These are phyloP conservation scores for Bovichtus diacanthus DNA, from an alignment of 2,797 vertebrate genomes.

Conservation along the genomic window DNA sequence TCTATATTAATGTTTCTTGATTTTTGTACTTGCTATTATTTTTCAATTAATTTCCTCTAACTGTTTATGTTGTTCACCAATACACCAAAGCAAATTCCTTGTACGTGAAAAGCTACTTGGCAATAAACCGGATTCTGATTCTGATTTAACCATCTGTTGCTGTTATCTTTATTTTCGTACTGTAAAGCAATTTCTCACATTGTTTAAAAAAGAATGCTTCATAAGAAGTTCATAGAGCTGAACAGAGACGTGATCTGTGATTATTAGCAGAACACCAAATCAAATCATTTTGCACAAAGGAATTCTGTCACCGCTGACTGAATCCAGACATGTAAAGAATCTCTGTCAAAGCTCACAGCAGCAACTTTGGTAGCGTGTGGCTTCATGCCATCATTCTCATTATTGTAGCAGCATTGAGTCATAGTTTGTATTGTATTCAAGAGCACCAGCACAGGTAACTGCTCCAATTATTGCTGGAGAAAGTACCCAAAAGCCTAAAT, in stretches of 20 bases:
- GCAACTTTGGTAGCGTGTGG: not conserved
- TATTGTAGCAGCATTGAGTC: not conserved
- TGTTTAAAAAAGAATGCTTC: conserved; percentile 1
- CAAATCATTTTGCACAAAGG: conserved; percentile 10
- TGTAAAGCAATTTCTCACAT: not conserved
- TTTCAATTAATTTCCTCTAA: no score
- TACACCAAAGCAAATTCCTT: no score
- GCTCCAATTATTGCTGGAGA: not conserved
- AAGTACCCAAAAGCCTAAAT: conserved; percentile 28
- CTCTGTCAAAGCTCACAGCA: conserved; percentile 23
- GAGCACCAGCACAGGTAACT: not conserved
- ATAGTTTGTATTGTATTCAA: not conserved
- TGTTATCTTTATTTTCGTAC: not conserved
- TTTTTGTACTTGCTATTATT: no score
- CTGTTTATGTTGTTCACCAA: no score
- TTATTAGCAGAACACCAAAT: conserved; percentile 18
- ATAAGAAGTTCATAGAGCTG: not conserved
- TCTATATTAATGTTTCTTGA: no score
- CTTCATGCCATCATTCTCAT: not conserved
- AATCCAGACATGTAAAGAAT: conserved; percentile 12
- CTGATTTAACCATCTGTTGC: not conserved
- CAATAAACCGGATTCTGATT: no score
- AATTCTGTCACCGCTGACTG: conserved; percentile 26
- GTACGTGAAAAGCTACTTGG: no score
- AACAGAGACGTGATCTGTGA: conserved; percentile 16